Evolutionary conservation across 2,888 invertebrate genomes (phyloP), one percentile per base, ranked within the genome.

Genomic region (Aspidiotus rigidus): DNA sequence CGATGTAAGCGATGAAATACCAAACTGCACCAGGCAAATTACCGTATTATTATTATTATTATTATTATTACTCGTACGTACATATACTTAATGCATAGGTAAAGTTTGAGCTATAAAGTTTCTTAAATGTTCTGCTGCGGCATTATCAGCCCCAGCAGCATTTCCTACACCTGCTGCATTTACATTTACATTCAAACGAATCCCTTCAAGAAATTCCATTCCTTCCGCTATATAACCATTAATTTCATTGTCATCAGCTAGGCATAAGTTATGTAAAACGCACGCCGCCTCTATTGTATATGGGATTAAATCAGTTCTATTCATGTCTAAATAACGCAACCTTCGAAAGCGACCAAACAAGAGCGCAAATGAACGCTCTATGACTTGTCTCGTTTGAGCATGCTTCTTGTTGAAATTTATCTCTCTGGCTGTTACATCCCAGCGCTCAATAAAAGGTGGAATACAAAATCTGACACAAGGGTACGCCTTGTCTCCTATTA

Each of bases 401-500:
- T 54, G 54, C n/a, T 54, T n/a, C 40, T 44, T 39, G 44, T 70
- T 70, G 41, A 70, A 70, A 41, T 39, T 16, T 13, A 16, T 70
- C 41, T 70, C 66, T 54, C 42, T 53, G 13, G 40, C 28, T 10
- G 57, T 40, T 39, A 70, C 66, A 13, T 1, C 17, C 49, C 70
- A 39, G 28, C 69, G 0, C 16, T 70, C 54, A 39, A 70, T 69
- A 55, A 69, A 70, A 53, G 70, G 70, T 40, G 69, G 60, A 53
- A 70, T 70, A 57, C 70, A 70, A 41, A 64, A 70, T 28, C 69
- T 28, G 7, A 69, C 17, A 44, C 42, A n/a, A 44, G 60, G 64
- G 49, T 64, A 62, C 6, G 69, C 63, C 54, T 54, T 69, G 63
- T 72, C 62, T 42, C 44, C 62, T 28, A 49, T 49, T 44, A 62